phyloP scores from a whole-genome alignment of 2,797 vertebrate genomes.

The Podarcis siculus region DNA sequence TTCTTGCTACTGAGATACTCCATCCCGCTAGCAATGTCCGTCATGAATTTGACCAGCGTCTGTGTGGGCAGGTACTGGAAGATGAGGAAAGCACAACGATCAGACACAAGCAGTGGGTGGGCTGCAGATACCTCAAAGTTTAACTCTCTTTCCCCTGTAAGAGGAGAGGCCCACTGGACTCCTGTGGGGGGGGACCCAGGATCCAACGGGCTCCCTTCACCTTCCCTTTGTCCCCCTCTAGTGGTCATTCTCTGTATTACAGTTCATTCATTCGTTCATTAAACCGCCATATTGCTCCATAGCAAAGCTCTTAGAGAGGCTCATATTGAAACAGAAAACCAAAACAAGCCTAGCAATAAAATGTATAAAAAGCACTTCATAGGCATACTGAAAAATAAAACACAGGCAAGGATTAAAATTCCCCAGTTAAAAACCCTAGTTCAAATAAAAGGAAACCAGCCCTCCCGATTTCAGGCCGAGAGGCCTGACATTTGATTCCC shows the following conservation, averaged over 20 bases:
- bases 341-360: not conserved
- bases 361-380: not conserved
- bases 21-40: slow-evolving; percentile 91
- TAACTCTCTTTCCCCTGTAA: not conserved
- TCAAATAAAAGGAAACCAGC: too few species aligned
- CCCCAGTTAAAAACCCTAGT: too few species aligned
- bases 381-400: not conserved
- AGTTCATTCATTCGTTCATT: not conserved
- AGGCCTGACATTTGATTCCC: not conserved
- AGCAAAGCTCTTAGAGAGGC: not conserved
- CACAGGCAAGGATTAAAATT: not conserved
- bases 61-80: slow-evolving; percentile 88
- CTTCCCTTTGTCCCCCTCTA: not conserved
- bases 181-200: too few species aligned
- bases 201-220: too few species aligned
- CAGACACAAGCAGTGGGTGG: too few species aligned
- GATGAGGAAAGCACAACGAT: not conserved
- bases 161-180: not conserved
- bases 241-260: not conserved
- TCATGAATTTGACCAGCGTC: slow-evolving; percentile 93
- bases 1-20: slow-evolving; percentile 90
- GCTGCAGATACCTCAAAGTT: not conserved
- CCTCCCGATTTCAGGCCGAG: not conserved
- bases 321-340: not conserved
- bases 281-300: not conserved